Evolutionary conservation across 1,140 invertebrate species (phyloP).

Genomic region (Tribolium castaneum): DNA sequence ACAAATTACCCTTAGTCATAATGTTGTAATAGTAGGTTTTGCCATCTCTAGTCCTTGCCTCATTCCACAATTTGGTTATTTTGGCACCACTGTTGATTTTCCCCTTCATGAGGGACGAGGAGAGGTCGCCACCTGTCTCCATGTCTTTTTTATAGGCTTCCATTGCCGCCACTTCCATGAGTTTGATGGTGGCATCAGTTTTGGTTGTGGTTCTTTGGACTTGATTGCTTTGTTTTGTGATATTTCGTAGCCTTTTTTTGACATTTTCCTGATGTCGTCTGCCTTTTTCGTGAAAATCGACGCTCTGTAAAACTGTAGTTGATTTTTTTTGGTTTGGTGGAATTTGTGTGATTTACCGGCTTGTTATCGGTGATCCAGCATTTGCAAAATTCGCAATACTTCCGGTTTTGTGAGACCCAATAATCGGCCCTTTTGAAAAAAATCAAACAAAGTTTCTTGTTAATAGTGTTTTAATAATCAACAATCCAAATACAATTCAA

Average conservation of each 20-base stretch:
- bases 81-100: constrained; percentile 53
- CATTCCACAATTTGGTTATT: constrained; percentile 73
- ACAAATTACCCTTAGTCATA: constrained; percentile 75
- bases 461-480: constrained; percentile 39
- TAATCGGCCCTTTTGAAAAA: constrained; percentile 85
- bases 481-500: constrained; percentile 52
- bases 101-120: constrained; percentile 62
- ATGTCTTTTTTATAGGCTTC: constrained; percentile 85
- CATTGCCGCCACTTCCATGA: constrained; percentile 91
- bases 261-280: constrained; percentile 95
- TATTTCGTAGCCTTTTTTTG: constrained; percentile 84
- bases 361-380: constrained; percentile 99
- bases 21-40: constrained; percentile 85
- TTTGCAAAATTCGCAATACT: constrained; percentile 98
- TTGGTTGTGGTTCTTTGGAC: constrained; percentile 81
- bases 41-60: constrained; percentile 77
- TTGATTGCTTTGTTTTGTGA: constrained; percentile 84
- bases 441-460: constrained; percentile 48
- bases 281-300: constrained; percentile 95
- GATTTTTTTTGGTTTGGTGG: constrained; percentile 3
- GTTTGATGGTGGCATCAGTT: constrained; percentile 82
- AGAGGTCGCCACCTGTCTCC: constrained; percentile 78
- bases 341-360: constrained; percentile 74
- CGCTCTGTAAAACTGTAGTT: constrained; percentile 73
- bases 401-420: constrained; percentile 96